Conservation (phyloP, 2,888 invertebrate species). For the Vanessa cardui region DNA sequence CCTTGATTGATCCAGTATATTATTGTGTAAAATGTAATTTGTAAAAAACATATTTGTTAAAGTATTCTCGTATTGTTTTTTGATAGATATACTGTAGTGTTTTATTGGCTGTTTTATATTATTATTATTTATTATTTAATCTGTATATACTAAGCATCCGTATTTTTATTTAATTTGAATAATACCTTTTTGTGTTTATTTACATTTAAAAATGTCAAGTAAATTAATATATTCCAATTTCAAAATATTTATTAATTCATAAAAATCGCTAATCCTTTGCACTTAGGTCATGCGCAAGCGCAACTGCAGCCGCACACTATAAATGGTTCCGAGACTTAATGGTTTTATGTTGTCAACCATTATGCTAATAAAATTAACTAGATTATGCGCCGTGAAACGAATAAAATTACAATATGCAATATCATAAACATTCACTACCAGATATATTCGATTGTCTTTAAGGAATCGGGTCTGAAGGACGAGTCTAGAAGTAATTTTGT, state of each 20-base stretch:
- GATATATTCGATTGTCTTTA: slow-evolving; percentile 28
- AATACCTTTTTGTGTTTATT: too few relatives aligned
- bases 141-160: too few relatives aligned
- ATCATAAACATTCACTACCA: slow-evolving; percentile 35
- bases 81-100: too few relatives aligned
- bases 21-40: too few relatives aligned
- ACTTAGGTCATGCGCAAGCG: slow-evolving; percentile 23
- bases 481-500: not conserved
- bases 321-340: slow-evolving; percentile 47
- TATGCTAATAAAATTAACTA: slow-evolving; percentile 54
- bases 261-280: slow-evolving; percentile 12
- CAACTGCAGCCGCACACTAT: slow-evolving; percentile 34
- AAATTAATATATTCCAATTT: not conserved
- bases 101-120: too few relatives aligned
- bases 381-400: slow-evolving; percentile 46
- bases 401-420: slow-evolving; percentile 47
- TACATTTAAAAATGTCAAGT: too few relatives aligned
- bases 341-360: slow-evolving; percentile 54
- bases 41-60: too few relatives aligned
- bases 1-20: too few relatives aligned
- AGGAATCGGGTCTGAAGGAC: slow-evolving; percentile 32
- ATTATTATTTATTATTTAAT: too few relatives aligned
- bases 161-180: too few relatives aligned
- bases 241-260: not conserved
- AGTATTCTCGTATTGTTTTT: too few relatives aligned